Evolutionary conservation across 2,797 vertebrate species (phyloP).

Genomic region (Sebastes baramenuke): DNA sequence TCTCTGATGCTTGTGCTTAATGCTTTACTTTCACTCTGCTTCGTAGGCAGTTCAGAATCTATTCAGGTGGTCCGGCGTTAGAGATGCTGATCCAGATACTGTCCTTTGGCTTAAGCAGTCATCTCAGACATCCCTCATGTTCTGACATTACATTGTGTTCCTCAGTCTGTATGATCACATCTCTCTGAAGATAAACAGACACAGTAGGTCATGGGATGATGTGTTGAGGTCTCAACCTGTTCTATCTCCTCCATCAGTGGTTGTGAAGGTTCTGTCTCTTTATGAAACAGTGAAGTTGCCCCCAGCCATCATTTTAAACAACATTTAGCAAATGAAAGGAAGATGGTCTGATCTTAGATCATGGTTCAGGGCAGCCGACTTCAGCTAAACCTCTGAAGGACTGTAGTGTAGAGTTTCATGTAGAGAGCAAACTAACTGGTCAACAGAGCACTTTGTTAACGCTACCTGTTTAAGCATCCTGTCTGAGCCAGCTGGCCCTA

Average conservation of each 20-base stretch:
- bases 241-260: not conserved
- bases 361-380: constrained; percentile 61
- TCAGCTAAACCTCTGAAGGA: constrained; percentile 25
- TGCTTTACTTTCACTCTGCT: constrained; percentile 22
- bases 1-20: constrained; percentile 44
- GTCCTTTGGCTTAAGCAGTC: constrained; percentile 16
- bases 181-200: not conserved
- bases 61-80: not conserved
- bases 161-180: not conserved
- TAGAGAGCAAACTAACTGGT: constrained; percentile 61
- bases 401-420: constrained; percentile 38
- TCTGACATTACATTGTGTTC: not conserved
- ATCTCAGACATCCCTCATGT: constrained; percentile 1
- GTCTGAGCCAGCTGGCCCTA: constrained; percentile 69
- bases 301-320: constrained; percentile 31
- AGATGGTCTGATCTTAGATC: constrained; percentile 68
- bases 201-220: not conserved
- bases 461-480: constrained; percentile 58
- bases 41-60: not conserved
- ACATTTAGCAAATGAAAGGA: not conserved
- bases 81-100: constrained; percentile 9
- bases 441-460: constrained; percentile 61
- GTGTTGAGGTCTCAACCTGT: not conserved
- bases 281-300: constrained; percentile 72
- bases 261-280: constrained; percentile 15